Percentiles rank a stretch among this genome's conserved stretches.
Conservation (phyloP, 2,797 vertebrate species). For the Botia kubotai region DNA sequence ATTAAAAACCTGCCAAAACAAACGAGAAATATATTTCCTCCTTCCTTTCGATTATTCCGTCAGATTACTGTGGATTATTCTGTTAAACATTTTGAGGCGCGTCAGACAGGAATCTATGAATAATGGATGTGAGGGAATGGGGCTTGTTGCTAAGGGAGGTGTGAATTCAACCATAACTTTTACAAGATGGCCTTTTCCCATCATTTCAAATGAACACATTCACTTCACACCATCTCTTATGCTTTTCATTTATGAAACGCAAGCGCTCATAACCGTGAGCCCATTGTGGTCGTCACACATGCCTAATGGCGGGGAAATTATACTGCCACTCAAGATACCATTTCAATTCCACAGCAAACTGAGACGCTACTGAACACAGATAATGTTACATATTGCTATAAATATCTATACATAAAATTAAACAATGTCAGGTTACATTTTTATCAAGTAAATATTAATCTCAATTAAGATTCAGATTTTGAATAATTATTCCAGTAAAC, state of each 20-base stretch:
- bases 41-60: background rate
- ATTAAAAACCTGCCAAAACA: constrained; percentile 21
- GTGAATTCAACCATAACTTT: constrained; percentile 57
- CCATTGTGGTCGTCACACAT: background rate
- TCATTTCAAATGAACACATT: constrained; percentile 31
- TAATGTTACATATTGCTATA: no score
- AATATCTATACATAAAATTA: no score
- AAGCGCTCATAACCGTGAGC: background rate
- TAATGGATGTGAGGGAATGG: constrained; percentile 52
- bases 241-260: background rate
- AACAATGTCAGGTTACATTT: no score
- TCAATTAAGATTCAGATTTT: no score
- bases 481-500: no score
- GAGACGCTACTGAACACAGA: background rate
- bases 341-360: background rate
- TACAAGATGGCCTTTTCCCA: constrained; percentile 45
- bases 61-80: constrained; percentile 36
- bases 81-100: constrained; percentile 38
- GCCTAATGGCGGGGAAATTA: background rate
- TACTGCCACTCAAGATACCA: background rate
- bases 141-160: constrained; percentile 58
- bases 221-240: constrained; percentile 21
- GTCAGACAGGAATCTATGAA: constrained; percentile 50
- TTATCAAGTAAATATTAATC: no score
- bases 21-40: background rate